Evolutionary conservation across 2,113 vertebrate species (phyloP), one percentile per base, ranked within the genome.

Genomic region (Hippocampus comes): DNA sequence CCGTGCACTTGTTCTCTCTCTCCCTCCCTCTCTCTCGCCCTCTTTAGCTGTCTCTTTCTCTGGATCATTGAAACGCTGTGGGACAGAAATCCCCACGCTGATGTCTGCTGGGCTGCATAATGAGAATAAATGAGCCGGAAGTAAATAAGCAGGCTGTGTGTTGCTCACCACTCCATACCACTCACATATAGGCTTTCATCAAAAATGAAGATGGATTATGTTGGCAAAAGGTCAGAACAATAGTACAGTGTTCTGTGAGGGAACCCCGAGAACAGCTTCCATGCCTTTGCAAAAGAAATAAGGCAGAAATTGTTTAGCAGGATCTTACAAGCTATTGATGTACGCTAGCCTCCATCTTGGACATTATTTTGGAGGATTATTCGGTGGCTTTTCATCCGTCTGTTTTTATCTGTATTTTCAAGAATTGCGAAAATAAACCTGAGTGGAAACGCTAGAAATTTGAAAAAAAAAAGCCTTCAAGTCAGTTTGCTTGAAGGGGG

Each of bases 61-160:
- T 73, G 72, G 86, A 78, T 77, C 78, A 49, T 64, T 79, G 85
- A 85, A 76, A 91, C 86, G 86, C 88, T 77, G 76, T 84, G 87
- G 85, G 86, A 86, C 85, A 90, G 88, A 90, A 91, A 86, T 87
- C 81, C 86, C 87, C 86, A 89, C 87, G 83, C 84, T 89, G 90
- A 90, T 74, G 84, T 91, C 87, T 87, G 81, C 70, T 77, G 79
- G 66, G 85, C 90, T 88, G 88, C 84, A 90, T 93, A 93, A 92
- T 93, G 90, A 91, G 90, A 92, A 93, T 91, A 93, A 93, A 93
- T 93, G 91, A 91, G 86, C 84, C 93, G 92, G 91, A 91, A 93
- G 90, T 90, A 92, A 92, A 91, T 89, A 91, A 90, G 89, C 89
- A 89, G 89, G 79, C 87, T 87, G 85, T 88, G 87, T 85, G 84